phyloP scores from a whole-genome alignment of 2,797 vertebrate species.

The Holocentrus rufus region DNA sequence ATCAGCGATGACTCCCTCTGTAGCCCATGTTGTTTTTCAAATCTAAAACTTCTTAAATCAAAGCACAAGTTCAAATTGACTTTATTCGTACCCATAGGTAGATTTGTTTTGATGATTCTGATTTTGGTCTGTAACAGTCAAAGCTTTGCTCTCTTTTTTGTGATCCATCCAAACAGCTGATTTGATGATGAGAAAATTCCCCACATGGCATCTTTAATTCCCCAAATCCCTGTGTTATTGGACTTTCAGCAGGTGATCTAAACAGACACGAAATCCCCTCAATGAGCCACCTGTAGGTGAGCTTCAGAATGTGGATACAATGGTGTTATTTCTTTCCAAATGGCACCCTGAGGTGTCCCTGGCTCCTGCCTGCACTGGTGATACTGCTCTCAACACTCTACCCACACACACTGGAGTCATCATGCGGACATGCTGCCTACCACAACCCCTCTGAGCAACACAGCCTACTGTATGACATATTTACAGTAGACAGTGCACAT shows the following conservation, averaged over 20 bases:
- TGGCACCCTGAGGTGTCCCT: slow-evolving; percentile 68
- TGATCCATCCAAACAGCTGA: no score
- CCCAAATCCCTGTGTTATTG: slow-evolving; percentile 5
- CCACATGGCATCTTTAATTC: not conserved
- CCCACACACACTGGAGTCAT: slow-evolving; percentile 72
- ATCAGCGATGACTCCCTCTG: no score
- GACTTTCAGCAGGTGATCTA: slow-evolving; percentile 13
- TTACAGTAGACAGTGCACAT: slow-evolving; percentile 67
- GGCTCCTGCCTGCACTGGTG: slow-evolving; percentile 64
- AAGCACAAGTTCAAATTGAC: no score
- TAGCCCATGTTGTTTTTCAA: no score
- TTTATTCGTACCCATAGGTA: no score
- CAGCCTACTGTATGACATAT: slow-evolving; percentile 71
- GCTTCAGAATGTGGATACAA: slow-evolving; percentile 58
- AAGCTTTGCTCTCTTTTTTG: no score
- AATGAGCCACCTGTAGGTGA: slow-evolving; percentile 58
- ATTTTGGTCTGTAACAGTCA: no score
- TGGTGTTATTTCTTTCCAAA: slow-evolving; percentile 61
- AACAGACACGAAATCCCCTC: slow-evolving; percentile 36
- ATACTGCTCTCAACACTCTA: slow-evolving; percentile 64
- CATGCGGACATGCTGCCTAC: slow-evolving; percentile 62
- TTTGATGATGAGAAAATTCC: not conserved
- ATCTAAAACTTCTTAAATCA: no score
- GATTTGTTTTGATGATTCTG: no score
- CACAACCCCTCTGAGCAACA: slow-evolving; percentile 68